These are phyloP conservation scores for Ptiloglossa arizonensis DNA, from an alignment of 1,140 invertebrate genomes.

Conservation along the genomic window DNA sequence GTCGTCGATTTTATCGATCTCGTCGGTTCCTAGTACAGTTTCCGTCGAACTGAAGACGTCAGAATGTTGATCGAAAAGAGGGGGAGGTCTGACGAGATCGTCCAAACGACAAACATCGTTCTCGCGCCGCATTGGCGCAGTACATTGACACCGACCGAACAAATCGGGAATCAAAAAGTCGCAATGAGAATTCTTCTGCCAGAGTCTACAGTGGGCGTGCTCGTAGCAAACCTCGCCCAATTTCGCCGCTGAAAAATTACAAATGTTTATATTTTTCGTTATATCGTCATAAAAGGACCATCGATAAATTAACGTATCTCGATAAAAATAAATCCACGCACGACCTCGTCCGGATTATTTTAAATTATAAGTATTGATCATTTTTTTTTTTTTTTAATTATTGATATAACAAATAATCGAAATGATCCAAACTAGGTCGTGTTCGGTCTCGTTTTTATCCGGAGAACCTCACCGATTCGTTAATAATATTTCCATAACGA, in stretches of 20 bases:
- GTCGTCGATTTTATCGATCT: background rate
- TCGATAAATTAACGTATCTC: too few species aligned
- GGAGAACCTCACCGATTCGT: too few species aligned
- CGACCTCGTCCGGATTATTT: background rate
- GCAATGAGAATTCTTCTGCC: slow-evolving; percentile 91
- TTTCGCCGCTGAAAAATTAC: slow-evolving; percentile 87
- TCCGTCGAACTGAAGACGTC: background rate
- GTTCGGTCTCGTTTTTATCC: too few species aligned
- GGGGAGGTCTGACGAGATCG: slow-evolving; percentile 70
- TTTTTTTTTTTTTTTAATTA: too few species aligned
- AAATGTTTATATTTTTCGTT: background rate
- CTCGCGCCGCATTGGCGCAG: slow-evolving; percentile 85
- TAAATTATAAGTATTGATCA: too few species aligned
- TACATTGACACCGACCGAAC: slow-evolving; percentile 93
- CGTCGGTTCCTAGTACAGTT: background rate
- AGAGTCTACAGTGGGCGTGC: slow-evolving; percentile 92
- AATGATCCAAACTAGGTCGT: background rate
- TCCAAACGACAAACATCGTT: slow-evolving; percentile 83
- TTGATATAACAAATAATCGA: too few species aligned
- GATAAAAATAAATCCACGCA: too few species aligned
- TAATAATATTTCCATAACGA: too few species aligned
- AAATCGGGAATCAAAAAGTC: slow-evolving; percentile 94
- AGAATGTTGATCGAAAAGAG: slow-evolving; percentile 8
- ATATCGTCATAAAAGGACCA: too few species aligned
- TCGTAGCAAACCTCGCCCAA: slow-evolving; percentile 94